These are phyloP conservation scores for Athene noctua DNA, from an alignment of 2,113 vertebrate genomes.

Conservation along the genomic window DNA sequence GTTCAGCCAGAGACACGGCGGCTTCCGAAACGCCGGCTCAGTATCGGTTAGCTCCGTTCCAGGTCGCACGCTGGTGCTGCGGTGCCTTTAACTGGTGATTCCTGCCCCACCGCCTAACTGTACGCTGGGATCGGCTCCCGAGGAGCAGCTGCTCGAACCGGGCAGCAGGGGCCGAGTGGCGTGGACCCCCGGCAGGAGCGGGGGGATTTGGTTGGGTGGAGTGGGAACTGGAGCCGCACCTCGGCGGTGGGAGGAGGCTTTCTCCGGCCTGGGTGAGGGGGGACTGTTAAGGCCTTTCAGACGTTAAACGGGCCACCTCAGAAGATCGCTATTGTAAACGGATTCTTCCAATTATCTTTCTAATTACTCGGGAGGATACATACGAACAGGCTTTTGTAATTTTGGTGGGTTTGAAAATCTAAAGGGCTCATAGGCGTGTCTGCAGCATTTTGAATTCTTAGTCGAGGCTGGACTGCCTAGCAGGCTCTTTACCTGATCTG, in stretches of 20 bases:
- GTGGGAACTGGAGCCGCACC: not conserved
- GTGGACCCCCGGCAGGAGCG: not conserved
- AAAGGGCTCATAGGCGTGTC: not conserved
- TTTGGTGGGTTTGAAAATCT: not conserved
- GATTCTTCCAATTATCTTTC: not conserved
- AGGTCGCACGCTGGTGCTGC: not conserved
- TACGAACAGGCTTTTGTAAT: not conserved
- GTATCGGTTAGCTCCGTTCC: rapidly evolving
- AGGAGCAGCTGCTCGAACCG: not conserved
- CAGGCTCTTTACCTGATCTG: not conserved
- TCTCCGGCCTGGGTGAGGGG: not conserved
- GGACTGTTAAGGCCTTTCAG: not conserved
- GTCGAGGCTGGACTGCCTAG: not conserved
- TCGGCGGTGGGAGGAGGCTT: not conserved
- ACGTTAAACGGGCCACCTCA: not conserved
- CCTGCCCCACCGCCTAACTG: rapidly evolving
- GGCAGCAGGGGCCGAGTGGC: no score
- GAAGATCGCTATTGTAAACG: not conserved
- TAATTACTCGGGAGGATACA: not conserved
- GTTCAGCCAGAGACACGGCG: not conserved
- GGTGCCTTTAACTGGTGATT: not conserved
- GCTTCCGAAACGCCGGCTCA: not conserved
- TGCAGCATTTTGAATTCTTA: not conserved
- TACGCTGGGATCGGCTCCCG: not conserved
- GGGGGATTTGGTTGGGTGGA: not conserved